These are phyloP conservation scores for Clunio marinus DNA, from an alignment of 2,888 invertebrate genomes.

Conservation along the genomic window DNA sequence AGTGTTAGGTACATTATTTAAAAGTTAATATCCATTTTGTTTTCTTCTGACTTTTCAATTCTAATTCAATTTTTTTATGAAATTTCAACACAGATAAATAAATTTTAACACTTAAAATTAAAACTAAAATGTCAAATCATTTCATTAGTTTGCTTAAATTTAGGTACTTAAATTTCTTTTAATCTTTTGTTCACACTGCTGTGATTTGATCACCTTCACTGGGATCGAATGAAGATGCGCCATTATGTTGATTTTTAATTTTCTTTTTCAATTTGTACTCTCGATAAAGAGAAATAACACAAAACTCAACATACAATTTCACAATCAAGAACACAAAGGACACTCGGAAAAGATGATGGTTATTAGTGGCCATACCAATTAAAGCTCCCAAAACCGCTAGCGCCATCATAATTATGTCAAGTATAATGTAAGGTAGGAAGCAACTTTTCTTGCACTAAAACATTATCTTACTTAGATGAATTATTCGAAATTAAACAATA, in stretches of 20 bases:
- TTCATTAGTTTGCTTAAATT: background rate
- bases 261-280: background rate
- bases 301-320: slow-evolving; percentile 13
- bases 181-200: slow-evolving; percentile 2
- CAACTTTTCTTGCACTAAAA: slow-evolving; percentile 26
- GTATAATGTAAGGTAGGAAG: slow-evolving; percentile 18
- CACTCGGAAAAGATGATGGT: slow-evolving; percentile 19
- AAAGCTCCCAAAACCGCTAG: slow-evolving; percentile 6
- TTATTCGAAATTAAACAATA: background rate
- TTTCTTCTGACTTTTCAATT: too few species aligned
- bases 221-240: background rate
- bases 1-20: too few species aligned
- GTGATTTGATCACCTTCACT: slow-evolving; percentile 2
- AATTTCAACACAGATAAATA: background rate
- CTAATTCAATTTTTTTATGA: too few species aligned
- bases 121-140: background rate
- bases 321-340: slow-evolving; percentile 6
- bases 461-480: too few species aligned
- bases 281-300: background rate
- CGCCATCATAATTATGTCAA: background rate
- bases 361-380: background rate
- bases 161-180: too few species aligned
- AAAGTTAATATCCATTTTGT: too few species aligned
- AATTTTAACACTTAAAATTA: background rate
- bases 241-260: background rate